phyloP scores from a whole-genome alignment of 1,140 invertebrate genomes.

The Paramacrobiotus metropolitanus region DNA sequence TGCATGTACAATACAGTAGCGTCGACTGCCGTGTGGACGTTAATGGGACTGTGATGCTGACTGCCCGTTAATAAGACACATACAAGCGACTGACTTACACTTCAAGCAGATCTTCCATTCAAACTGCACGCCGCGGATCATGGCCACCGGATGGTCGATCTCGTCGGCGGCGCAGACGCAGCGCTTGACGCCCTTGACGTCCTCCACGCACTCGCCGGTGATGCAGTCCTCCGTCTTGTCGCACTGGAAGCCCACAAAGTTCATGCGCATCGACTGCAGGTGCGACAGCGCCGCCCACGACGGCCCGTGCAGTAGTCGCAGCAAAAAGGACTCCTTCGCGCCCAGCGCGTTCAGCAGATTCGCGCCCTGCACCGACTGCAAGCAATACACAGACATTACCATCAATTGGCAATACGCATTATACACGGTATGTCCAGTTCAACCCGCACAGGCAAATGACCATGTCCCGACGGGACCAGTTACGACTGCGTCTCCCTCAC shows the following conservation, averaged over 20 bases:
- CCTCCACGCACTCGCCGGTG: not conserved
- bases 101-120: constrained; percentile 5
- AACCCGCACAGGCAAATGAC: too few species aligned
- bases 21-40: too few species aligned
- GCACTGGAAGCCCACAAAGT: constrained; percentile 5
- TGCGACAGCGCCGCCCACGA: not conserved
- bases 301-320: not conserved
- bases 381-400: too few species aligned
- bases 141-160: constrained; percentile 1
- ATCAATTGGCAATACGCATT: too few species aligned
- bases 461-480: too few species aligned
- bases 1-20: too few species aligned
- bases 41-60: too few species aligned
- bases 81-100: too few species aligned
- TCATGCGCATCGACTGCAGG: not conserved
- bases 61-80: too few species aligned
- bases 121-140: constrained; percentile 3
- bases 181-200: not conserved
- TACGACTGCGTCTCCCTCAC: too few species aligned
- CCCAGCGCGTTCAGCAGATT: constrained; percentile 4
- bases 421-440: too few species aligned
- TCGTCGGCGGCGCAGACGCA: not conserved
- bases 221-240: constrained; percentile 4
- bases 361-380: not conserved
- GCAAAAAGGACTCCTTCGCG: not conserved